A percentile compares a stretch with the other conserved stretches of the same genome.
phyloP scores from a whole-genome alignment of 2,888 invertebrate species.

The Colostygia pectinataria region DNA sequence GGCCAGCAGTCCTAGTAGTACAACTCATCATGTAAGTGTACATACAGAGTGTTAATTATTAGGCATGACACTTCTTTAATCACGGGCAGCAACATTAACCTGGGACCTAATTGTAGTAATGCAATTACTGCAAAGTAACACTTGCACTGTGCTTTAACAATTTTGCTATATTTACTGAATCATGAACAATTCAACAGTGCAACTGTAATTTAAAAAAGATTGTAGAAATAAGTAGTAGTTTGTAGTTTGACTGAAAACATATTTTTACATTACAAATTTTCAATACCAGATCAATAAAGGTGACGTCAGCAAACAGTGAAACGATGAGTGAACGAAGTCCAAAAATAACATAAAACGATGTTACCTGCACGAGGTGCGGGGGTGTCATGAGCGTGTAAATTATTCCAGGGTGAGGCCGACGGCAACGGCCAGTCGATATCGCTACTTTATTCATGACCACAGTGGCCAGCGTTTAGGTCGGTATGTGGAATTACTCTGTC shows the following conservation, averaged over 20 bases:
- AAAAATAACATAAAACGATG: slow-evolving; percentile 59
- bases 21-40: slow-evolving; percentile 86
- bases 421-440: slow-evolving; percentile 70
- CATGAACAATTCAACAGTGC: too few relatives aligned
- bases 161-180: too few relatives aligned
- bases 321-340: slow-evolving; percentile 41
- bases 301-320: slow-evolving; percentile 37
- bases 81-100: too few relatives aligned
- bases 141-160: too few relatives aligned
- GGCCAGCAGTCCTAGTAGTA: slow-evolving; percentile 90
- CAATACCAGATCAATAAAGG: slow-evolving; percentile 37
- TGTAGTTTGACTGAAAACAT: too few relatives aligned
- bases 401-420: slow-evolving; percentile 67
- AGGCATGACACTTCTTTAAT: too few relatives aligned
- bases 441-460: slow-evolving; percentile 78
- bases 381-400: slow-evolving; percentile 68
- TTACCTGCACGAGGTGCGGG: slow-evolving; percentile 33
- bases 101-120: too few relatives aligned
- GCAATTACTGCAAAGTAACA: too few relatives aligned
- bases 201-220: too few relatives aligned
- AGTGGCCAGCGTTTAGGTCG: slow-evolving; percentile 61
- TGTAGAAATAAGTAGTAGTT: too few relatives aligned
- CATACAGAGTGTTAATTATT: too few relatives aligned
- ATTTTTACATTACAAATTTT: not conserved
- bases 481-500: slow-evolving; percentile 54